Percentiles rank a stretch among this genome's conserved stretches.
These are phyloP conservation scores for Nephrocerus scutellatus DNA, from an alignment of 2,888 invertebrate species.

Conservation along the genomic window DNA sequence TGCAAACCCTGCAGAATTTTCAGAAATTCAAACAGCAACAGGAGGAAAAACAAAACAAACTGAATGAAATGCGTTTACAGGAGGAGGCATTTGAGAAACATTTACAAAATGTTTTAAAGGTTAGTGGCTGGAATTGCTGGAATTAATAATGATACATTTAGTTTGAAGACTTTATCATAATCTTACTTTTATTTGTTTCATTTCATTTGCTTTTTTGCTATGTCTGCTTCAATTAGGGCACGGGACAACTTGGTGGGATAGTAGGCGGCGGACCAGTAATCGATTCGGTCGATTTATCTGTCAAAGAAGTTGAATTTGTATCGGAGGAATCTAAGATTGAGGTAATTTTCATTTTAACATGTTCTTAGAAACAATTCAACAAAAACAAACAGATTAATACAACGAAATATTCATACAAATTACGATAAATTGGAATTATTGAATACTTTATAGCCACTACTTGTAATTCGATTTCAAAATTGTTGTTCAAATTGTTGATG, in stretches of 20 bases:
- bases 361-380: neutral
- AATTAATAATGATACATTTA: conserved; percentile 1
- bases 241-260: conserved; percentile 48
- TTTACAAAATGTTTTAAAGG: conserved; percentile 65
- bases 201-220: too few species aligned
- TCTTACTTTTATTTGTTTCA: conserved; percentile 5
- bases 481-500: too few species aligned
- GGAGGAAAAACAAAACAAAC: conserved; percentile 59
- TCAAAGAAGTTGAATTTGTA: conserved; percentile 62
- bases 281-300: conserved; percentile 46
- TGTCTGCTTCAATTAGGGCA: conserved; percentile 11
- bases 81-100: conserved; percentile 72
- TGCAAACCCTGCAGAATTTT: conserved; percentile 67
- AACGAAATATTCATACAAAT: too few species aligned
- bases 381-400: neutral
- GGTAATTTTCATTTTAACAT: conserved; percentile 29
- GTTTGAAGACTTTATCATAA: neutral
- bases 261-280: conserved; percentile 40
- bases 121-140: conserved; percentile 37
- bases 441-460: too few species aligned
- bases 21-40: conserved; percentile 52
- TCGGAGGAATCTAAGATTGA: conserved; percentile 52
- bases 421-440: conserved; percentile 26
- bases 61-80: conserved; percentile 64
- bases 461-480: too few species aligned